These are phyloP conservation scores for Lordiphosa collinella DNA, from an alignment of 1,140 invertebrate species.

Conservation along the genomic window DNA sequence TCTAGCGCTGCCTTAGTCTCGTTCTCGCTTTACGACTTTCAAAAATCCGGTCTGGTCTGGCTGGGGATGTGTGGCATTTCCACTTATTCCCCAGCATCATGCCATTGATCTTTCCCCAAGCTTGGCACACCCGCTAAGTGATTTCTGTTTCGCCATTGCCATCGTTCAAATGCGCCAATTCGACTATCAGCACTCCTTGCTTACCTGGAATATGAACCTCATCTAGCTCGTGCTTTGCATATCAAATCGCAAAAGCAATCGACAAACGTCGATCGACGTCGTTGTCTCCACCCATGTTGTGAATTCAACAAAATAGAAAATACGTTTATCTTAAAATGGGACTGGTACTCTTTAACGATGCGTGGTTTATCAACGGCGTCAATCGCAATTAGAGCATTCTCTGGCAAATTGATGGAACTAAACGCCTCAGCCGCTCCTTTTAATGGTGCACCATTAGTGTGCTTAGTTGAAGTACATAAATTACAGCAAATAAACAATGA, in stretches of 20 bases:
- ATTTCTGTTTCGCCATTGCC: constrained; percentile 27
- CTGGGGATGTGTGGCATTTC: not conserved
- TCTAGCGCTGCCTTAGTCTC: too few relatives aligned
- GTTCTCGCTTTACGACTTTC: constrained; percentile 7
- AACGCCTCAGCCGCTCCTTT: too few relatives aligned
- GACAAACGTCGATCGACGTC: constrained; percentile 7
- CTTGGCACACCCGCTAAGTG: constrained; percentile 48
- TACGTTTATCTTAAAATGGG: constrained; percentile 9
- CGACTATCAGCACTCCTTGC: constrained; percentile 11
- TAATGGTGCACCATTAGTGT: too few relatives aligned
- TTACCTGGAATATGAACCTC: not conserved
- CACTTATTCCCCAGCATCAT: not conserved
- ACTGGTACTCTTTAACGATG: constrained; percentile 3
- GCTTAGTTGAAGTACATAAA: too few relatives aligned
- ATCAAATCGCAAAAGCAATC: constrained; percentile 26
- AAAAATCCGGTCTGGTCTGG: constrained; percentile 27
- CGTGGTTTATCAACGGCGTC: constrained; percentile 9
- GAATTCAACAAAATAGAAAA: constrained; percentile 17
- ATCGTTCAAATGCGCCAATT: constrained; percentile 13
- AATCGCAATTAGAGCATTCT: constrained; percentile 71
- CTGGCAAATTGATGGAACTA: not conserved
- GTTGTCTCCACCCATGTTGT: constrained; percentile 28
- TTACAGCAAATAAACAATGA: too few relatives aligned
- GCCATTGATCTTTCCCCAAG: constrained; percentile 1
- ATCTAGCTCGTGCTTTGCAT: constrained; percentile 44